Conservation (phyloP, 1,140 invertebrate genomes). For the Drosophila varians region DNA sequence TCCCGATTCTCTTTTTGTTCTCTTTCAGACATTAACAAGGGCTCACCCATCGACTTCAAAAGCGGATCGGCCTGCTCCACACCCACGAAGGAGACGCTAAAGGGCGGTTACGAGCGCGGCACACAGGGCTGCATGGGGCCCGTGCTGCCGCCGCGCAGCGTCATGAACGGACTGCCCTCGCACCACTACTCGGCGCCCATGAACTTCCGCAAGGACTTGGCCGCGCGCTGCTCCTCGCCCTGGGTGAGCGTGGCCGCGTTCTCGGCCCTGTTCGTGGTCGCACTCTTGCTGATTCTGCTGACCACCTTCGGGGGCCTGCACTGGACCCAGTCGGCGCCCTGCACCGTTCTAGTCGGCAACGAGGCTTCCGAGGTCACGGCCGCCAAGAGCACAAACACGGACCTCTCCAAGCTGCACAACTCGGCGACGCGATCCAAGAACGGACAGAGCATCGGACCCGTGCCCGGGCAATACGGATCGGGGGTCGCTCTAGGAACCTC, state of each 20-base stretch:
- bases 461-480: slow-evolving; percentile 83
- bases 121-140: slow-evolving; percentile 85
- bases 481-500: slow-evolving; percentile 66
- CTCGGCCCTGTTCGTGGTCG: slow-evolving; percentile 90
- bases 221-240: slow-evolving; percentile 95
- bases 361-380: slow-evolving; percentile 82
- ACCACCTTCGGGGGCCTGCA: slow-evolving; percentile 92
- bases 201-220: slow-evolving; percentile 94
- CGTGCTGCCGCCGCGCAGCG: slow-evolving; percentile 90
- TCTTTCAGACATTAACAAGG: slow-evolving; percentile 92
- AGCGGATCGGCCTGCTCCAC: slow-evolving; percentile 83
- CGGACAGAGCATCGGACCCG: slow-evolving; percentile 84
- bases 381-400: slow-evolving; percentile 83
- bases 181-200: slow-evolving; percentile 83
- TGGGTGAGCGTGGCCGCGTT: slow-evolving; percentile 94
- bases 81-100: slow-evolving; percentile 84
- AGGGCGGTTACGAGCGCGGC: slow-evolving; percentile 88
- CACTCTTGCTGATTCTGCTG: slow-evolving; percentile 93
- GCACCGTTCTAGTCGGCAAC: slow-evolving; percentile 91
- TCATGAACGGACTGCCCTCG: slow-evolving; percentile 84
- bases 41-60: slow-evolving; percentile 94
- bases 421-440: slow-evolving; percentile 86
- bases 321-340: slow-evolving; percentile 91
- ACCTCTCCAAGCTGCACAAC: slow-evolving; percentile 82
- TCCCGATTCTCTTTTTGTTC: background rate